Evolutionary conservation across 2,888 invertebrate genomes (phyloP), one percentile per base, ranked within the genome.

Genomic region (Lasioglossum leucozonium): DNA sequence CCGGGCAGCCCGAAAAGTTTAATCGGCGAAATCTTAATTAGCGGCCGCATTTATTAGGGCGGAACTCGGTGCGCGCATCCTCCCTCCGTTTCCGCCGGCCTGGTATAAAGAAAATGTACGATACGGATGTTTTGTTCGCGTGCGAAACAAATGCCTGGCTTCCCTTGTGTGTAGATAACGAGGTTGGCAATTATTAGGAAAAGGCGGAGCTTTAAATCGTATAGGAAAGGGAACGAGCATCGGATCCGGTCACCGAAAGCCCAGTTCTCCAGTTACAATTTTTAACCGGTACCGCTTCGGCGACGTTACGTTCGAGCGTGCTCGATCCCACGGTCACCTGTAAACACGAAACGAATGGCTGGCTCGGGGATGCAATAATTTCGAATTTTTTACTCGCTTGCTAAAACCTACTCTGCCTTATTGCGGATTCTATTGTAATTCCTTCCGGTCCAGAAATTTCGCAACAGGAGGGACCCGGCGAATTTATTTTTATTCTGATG

Each of bases 21-120:
- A 85, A 85, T 86, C 86, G 81, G 77, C n/a, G 77, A 85, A 80
- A 85, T 85, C 86, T 86, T 86, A 85, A 86, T 86, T 86, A 86
- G 86, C 72, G 79, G 72, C 58, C n/a, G 81, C 86, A 76, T 85
- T 86, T 86, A 86, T 86, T 78, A 85, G 86, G 81, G 86, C 81
- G 81, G 80, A 86, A 86, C 81, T 81, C 44, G 67, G 72, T 58
- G 76, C 67, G 58, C 69, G 51, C 42, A 42, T n/a, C 84, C 65
- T 71, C 65, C 11, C 62, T 22, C 11, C 11, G n/a, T 78, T 77
- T 37, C 65, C 44, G 65, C 75, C 74, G 65, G 65, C 18, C n/a
- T 42, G 47, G 42, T 18, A 55, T 74, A 81, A 78, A 74, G 81
- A 78, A 81, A 85, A 79, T 55, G 10, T 80, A 80, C 44, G 40